Conservation (phyloP, 1,140 invertebrate species). For the Drosophila sucinea region DNA sequence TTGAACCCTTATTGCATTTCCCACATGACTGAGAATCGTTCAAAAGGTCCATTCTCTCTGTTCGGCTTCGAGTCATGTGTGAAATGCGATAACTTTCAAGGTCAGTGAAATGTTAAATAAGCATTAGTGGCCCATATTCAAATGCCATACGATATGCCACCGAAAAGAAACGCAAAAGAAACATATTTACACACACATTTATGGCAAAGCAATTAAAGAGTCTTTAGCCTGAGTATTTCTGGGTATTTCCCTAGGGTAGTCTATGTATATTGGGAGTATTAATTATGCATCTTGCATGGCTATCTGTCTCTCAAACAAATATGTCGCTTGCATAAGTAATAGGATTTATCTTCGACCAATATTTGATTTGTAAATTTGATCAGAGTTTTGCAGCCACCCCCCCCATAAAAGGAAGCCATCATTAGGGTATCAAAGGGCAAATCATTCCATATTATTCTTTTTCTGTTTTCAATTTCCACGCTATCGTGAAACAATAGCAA, state of each 20-base stretch:
- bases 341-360: not conserved
- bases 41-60: slow-evolving; percentile 7
- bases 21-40: slow-evolving; percentile 32
- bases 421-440: slow-evolving; percentile 2
- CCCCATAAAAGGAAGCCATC: not conserved
- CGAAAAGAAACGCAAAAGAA: slow-evolving; percentile 14
- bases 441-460: slow-evolving; percentile 7
- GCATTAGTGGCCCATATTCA: slow-evolving; percentile 62
- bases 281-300: not conserved
- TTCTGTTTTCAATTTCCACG: slow-evolving; percentile 66
- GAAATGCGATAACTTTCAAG: slow-evolving; percentile 70
- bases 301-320: not conserved
- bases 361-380: not conserved
- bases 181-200: slow-evolving; percentile 29
- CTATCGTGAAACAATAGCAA: slow-evolving; percentile 76
- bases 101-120: slow-evolving; percentile 69
- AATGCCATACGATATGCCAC: slow-evolving; percentile 42
- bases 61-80: slow-evolving; percentile 14
- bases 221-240: slow-evolving; percentile 64
- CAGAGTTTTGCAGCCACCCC: not conserved
- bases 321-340: not conserved
- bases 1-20: slow-evolving; percentile 60
- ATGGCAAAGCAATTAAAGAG: slow-evolving; percentile 72
- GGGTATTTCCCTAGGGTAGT: slow-evolving; percentile 23
- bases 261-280: not conserved